Conservation (phyloP, 2,113 vertebrate species). For the Pagrus major region DNA sequence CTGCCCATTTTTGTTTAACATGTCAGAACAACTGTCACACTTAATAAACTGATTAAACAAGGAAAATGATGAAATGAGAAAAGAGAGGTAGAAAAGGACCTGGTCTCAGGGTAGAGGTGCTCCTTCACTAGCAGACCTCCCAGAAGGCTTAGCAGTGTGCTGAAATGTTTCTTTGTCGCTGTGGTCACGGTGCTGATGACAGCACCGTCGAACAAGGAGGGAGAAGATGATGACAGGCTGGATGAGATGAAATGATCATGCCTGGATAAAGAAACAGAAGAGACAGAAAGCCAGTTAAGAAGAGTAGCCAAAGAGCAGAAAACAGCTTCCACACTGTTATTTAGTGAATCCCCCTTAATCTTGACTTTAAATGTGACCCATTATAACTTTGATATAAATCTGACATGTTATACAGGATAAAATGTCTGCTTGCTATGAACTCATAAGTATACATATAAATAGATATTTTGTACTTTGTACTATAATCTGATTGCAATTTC, state of each 20-base stretch:
- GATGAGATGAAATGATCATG: constrained; percentile 99
- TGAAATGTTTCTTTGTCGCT: constrained; percentile 98
- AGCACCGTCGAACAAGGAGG: constrained; percentile 95
- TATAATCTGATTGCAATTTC: no score
- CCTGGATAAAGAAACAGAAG: constrained; percentile 73
- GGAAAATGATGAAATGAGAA: no score
- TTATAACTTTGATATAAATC: background rate
- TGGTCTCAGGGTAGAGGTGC: constrained; percentile 91
- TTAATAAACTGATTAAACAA: no score
- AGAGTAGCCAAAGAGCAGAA: background rate
- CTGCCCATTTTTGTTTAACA: no score
- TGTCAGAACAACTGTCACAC: no score
- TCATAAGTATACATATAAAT: background rate
- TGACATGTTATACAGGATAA: background rate
- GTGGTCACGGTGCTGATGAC: constrained; percentile 99
- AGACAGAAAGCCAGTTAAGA: background rate
- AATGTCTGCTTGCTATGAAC: no score
- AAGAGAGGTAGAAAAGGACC: constrained; percentile 76
- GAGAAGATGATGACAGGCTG: constrained; percentile 96
- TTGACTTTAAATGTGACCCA: background rate
- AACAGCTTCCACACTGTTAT: background rate
- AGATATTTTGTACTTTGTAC: no score
- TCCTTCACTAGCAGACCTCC: constrained; percentile 92
- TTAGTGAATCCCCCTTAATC: background rate
- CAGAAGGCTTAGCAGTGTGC: constrained; percentile 92